phyloP scores from a whole-genome alignment of 2,113 vertebrate genomes.

The Crotalus tigris region DNA sequence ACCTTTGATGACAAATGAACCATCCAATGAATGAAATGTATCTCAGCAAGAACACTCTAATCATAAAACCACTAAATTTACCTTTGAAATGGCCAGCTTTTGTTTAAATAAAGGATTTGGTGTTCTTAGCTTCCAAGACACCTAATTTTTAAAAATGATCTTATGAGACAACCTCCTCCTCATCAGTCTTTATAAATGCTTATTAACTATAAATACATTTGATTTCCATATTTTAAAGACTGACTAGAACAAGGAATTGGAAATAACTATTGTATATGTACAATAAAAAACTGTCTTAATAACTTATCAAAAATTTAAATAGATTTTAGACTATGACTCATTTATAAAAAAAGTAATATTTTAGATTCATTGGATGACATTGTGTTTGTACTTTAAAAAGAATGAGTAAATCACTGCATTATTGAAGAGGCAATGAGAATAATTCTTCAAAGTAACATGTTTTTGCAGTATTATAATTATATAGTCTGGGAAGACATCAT shows the following conservation, averaged over 20 bases:
- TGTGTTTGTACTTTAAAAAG: neutral
- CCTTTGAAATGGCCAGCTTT: neutral
- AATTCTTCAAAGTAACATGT: neutral
- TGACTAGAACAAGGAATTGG: neutral
- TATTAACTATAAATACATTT: neutral
- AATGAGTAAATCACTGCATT: neutral
- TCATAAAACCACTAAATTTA: neutral
- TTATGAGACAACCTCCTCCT: neutral
- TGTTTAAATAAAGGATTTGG: neutral
- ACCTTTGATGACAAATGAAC: neutral
- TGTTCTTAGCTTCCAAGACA: neutral
- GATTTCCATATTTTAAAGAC: neutral
- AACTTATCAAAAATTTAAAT: neutral
- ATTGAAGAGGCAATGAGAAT: neutral
- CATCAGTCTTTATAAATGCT: neutral
- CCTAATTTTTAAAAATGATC: neutral
- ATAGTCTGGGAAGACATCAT: neutral
- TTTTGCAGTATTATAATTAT: neutral
- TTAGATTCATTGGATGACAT: neutral
- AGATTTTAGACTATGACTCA: neutral
- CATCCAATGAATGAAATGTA: neutral
- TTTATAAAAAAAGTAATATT: neutral
- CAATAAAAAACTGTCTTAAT: neutral
- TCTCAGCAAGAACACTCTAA: neutral
- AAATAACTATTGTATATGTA: neutral